Percentiles rank a stretch among this genome's conserved stretches.
Evolutionary conservation across 1,140 invertebrate species (phyloP).

Genomic region (Drosophila pruinosa): DNA sequence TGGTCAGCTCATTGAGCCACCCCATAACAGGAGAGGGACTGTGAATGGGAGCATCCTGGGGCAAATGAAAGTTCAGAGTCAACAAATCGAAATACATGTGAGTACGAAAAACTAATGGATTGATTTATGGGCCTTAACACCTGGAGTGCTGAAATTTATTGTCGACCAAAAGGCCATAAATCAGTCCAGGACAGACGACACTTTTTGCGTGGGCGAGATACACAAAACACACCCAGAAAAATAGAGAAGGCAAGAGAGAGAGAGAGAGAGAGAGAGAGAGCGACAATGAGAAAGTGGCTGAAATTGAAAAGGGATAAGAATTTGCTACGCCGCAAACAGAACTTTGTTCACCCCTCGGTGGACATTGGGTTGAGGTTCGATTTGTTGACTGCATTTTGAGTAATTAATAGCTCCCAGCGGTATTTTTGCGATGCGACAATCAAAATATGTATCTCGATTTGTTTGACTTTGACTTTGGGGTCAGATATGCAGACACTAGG

Average conservation of each 20-base stretch:
- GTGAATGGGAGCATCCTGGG: not conserved
- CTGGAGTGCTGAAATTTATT: constrained; percentile 80
- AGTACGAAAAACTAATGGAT: constrained; percentile 78
- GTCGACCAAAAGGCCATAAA: constrained; percentile 59
- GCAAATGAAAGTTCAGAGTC: constrained; percentile 59
- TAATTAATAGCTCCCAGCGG: constrained; percentile 78
- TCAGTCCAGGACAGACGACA: constrained; percentile 58
- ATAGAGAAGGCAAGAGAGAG: not conserved
- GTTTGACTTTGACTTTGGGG: constrained; percentile 57
- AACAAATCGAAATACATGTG: constrained; percentile 75
- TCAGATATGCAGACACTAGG: not conserved
- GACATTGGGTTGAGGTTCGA: not conserved
- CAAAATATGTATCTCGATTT: constrained; percentile 77
- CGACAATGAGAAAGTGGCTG: constrained; percentile 29
- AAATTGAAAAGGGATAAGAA: constrained; percentile 75
- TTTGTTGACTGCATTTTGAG: constrained; percentile 51
- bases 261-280: not conserved
- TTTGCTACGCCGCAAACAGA: constrained; percentile 43
- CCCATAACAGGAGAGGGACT: not conserved
- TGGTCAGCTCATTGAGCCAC: constrained; percentile 4
- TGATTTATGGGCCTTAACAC: constrained; percentile 73
- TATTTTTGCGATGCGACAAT: constrained; percentile 65
- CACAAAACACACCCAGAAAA: not conserved
- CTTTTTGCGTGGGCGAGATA: constrained; percentile 38
- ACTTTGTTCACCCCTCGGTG: not conserved